Evolutionary conservation across 2,797 vertebrate genomes (phyloP).

Genomic region (Gadopsis bispinosus): DNA sequence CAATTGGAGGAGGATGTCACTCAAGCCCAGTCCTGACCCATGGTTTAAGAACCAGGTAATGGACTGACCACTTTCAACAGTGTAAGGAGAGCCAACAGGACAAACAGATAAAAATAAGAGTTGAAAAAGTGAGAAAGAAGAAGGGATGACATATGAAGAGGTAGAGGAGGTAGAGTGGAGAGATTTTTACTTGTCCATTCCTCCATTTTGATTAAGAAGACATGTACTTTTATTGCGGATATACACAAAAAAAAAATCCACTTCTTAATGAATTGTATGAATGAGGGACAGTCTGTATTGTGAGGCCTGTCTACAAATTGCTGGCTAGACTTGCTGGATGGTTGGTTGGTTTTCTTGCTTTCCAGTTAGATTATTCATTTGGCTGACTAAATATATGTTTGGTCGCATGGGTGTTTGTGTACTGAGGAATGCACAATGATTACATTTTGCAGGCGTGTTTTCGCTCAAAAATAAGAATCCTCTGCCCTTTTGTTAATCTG

Average conservation of each 20-base stretch:
- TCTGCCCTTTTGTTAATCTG: constrained; percentile 34
- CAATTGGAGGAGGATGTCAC: neutral
- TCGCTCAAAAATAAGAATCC: constrained; percentile 27
- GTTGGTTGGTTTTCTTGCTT: neutral
- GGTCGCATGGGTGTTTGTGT: neutral
- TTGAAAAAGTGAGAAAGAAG: neutral
- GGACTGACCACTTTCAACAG: neutral
- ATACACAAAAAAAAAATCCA: neutral
- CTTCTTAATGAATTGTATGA: neutral
- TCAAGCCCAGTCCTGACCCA: neutral
- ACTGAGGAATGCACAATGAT: neutral
- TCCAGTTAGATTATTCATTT: neutral
- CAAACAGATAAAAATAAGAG: neutral
- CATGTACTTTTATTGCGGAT: neutral
- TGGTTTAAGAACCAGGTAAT: neutral
- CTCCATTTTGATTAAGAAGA: neutral
- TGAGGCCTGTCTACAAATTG: neutral
- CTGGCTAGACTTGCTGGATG: neutral
- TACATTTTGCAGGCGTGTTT: constrained; percentile 30
- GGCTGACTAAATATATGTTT: neutral
- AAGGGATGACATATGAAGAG: neutral
- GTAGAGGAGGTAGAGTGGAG: neutral
- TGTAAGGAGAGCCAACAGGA: neutral
- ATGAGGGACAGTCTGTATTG: neutral
- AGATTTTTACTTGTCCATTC: neutral